Percentiles rank a stretch among this genome's conserved stretches.
Conservation (phyloP, 2,113 vertebrate genomes). For the Oryzias melastigma region DNA sequence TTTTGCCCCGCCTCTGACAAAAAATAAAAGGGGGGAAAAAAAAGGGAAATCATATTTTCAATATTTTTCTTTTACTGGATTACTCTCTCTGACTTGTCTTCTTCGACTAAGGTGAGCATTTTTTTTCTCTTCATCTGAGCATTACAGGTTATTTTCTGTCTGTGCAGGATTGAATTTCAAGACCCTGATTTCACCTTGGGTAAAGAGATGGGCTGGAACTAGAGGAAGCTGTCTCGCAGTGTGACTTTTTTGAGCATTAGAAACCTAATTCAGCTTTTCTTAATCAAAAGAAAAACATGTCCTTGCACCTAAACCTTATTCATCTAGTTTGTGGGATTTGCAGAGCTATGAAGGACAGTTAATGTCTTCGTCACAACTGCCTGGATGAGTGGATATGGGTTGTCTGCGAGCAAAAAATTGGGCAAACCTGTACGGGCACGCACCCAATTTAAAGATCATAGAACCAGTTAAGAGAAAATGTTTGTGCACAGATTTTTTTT, state of each 20-base stretch:
- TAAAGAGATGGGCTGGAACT: constrained; percentile 30
- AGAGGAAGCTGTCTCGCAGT: constrained; percentile 28
- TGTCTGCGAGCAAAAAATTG: too few relatives aligned
- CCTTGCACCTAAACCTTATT: too few relatives aligned
- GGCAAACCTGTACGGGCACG: too few relatives aligned
- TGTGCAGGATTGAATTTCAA: constrained; percentile 38
- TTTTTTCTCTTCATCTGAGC: background rate
- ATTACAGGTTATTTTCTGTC: background rate
- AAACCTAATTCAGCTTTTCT: constrained; percentile 49
- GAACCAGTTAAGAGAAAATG: too few relatives aligned
- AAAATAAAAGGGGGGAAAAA: background rate
- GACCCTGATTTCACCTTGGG: constrained; percentile 19
- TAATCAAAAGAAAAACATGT: constrained; percentile 12
- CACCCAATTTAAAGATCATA: too few relatives aligned
- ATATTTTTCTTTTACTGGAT: constrained; percentile 17
- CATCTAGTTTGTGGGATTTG: too few relatives aligned
- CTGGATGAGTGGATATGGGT: too few relatives aligned
- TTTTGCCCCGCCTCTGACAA: constrained; percentile 44
- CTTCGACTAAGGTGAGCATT: background rate
- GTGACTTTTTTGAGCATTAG: constrained; percentile 25
- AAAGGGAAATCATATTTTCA: constrained; percentile 35
- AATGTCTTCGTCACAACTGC: too few relatives aligned
- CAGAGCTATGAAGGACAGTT: too few relatives aligned
- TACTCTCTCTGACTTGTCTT: constrained; percentile 4
- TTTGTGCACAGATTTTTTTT: too few relatives aligned